Evolutionary conservation across 2,797 vertebrate species (phyloP).

Genomic region (Phataginus tricuspis): DNA sequence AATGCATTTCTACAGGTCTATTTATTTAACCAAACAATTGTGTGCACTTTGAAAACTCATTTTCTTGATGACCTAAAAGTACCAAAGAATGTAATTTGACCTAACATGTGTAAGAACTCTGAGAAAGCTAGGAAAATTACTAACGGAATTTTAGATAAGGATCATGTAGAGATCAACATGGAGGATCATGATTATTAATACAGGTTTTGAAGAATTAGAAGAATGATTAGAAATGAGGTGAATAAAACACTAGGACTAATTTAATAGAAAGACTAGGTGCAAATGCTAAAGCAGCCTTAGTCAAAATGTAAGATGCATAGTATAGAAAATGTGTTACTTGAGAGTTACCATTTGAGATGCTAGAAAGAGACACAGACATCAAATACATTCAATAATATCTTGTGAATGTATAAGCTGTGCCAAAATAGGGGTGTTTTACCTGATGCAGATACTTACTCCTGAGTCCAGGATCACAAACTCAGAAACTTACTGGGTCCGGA

Average conservation of each 20-base stretch:
- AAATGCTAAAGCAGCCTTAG: neutral
- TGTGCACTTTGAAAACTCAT: neutral
- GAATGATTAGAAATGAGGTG: neutral
- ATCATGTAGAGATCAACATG: neutral
- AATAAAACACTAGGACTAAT: neutral
- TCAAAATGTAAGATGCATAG: neutral
- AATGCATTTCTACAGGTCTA: neutral
- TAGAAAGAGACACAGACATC: neutral
- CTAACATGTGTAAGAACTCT: neutral
- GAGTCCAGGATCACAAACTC: neutral
- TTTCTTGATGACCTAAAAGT: neutral
- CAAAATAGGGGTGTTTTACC: neutral
- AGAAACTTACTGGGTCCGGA: neutral
- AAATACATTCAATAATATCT: neutral
- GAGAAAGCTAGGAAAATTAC: neutral
- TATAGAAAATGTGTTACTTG: neutral
- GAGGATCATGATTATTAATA: neutral
- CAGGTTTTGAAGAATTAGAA: neutral
- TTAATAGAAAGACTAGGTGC: neutral
- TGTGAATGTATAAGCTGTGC: neutral
- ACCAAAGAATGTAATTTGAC: neutral
- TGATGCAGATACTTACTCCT: neutral
- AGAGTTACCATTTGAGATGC: neutral
- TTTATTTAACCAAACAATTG: neutral
- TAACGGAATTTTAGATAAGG: neutral